Evolutionary conservation across 1,140 invertebrate species (phyloP), one percentile per base, ranked within the genome.

Genomic region (Euwallacea similis): DNA sequence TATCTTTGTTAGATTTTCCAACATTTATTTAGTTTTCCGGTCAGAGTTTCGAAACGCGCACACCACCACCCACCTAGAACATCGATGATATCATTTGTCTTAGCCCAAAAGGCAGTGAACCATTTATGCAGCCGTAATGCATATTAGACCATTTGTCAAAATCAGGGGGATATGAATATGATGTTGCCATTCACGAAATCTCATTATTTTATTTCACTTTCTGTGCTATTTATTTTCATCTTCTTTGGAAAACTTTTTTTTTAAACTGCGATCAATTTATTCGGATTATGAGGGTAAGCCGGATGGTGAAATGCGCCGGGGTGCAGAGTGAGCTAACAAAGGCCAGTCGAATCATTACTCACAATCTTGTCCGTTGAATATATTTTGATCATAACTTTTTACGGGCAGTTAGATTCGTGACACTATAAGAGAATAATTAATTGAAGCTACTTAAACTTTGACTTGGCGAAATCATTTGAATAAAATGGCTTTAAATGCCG

Each of bases 61-160:
- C 62, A 62, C 21, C 21, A 33, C 69, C 66, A 68, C 55, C 71
- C 75, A 78, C 73, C 77, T 77, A 77, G 77, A 77, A 75, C 77
- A 77, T 75, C 75, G 72, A 76, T 77, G 77, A 77, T 78, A 73
- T 76, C 77, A 78, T 78, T 78, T 78, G 76, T 78, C 76, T 77
- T 75, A 74, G 71, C 44, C 71, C 54, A 73, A 66, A 74, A 73
- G 65, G 47, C 76, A 75, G 69, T 73, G 66, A 66, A 65, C 64
- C 72, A 65, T 69, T 70, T 69, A 66, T 73, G 72, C 66, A 71
- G 13, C 72, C 72, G 47, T 71, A 73, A 77, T 66, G 65, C 74
- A 71, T 75, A 64, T 73, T 71, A 56, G 66, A 71, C 71, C 67
- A 77, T 77, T 77, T 77, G 73, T 77, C 76, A 75, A 75, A 75